Evolutionary conservation across 2,113 vertebrate species (phyloP).

Genomic region (Noturus placidus): DNA sequence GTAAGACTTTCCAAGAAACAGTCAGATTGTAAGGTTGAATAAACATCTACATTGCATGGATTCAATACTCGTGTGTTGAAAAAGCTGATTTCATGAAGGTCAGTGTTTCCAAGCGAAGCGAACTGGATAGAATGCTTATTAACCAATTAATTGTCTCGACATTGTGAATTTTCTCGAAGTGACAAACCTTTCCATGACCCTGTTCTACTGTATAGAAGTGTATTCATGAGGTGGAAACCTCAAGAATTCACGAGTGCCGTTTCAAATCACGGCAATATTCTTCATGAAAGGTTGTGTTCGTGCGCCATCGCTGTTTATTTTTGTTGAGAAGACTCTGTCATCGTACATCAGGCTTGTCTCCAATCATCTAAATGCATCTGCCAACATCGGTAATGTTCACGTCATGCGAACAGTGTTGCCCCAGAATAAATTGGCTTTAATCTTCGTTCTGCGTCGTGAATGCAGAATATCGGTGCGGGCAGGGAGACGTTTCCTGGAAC

Average conservation of each 20-base stretch:
- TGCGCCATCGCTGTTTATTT: neutral
- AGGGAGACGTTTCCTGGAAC: neutral
- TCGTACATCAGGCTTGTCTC: neutral
- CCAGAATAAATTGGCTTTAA: conserved; percentile 20
- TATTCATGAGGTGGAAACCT: neutral
- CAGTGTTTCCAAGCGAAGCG: neutral
- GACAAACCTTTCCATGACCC: neutral
- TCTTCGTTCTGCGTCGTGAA: conserved; percentile 8
- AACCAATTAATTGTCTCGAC: neutral
- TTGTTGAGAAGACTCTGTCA: neutral
- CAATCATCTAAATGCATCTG: conserved; percentile 12
- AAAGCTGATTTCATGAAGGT: conserved; percentile 2
- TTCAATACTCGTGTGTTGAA: neutral
- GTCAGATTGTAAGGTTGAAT: neutral
- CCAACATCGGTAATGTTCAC: conserved; percentile 13
- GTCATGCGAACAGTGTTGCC: neutral
- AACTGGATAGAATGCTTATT: neutral
- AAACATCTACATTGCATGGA: neutral
- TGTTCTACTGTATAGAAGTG: neutral
- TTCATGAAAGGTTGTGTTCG: neutral
- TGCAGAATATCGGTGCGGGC: neutral
- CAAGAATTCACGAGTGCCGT: neutral
- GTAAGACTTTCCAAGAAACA: no score
- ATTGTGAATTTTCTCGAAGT: neutral
- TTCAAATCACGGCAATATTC: neutral